Percentiles rank a stretch among this genome's conserved stretches.
These are phyloP conservation scores for Myiagra hebetior DNA, from an alignment of 2,113 vertebrate genomes.

Conservation along the genomic window DNA sequence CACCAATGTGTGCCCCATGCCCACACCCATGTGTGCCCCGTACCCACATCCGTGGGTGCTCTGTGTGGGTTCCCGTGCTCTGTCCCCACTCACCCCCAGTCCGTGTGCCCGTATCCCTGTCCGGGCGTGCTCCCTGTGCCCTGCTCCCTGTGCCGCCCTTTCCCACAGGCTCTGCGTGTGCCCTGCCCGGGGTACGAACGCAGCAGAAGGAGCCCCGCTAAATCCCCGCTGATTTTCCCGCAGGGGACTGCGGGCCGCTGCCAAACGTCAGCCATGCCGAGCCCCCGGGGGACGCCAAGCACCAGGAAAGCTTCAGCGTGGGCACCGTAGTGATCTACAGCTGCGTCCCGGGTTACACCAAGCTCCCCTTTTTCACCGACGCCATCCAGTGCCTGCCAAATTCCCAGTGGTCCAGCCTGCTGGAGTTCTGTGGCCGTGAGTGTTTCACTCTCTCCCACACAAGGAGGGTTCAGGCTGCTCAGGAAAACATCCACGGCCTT, in stretches of 20 bases:
- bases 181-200: fast-evolving
- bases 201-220: fast-evolving
- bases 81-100: too few relatives aligned
- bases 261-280: neutral
- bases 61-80: neutral
- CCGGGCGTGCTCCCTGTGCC: neutral
- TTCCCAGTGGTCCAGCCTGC: slow-evolving; percentile 32
- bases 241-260: slow-evolving; percentile 10
- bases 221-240: fast-evolving
- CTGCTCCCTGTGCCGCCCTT: neutral
- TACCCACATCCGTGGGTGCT: neutral
- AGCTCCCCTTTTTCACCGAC: neutral
- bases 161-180: neutral
- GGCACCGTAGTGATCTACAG: neutral
- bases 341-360: fast-evolving
- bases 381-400: neutral
- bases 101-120: too few relatives aligned
- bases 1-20: too few relatives aligned
- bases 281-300: fast-evolving
- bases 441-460: neutral
- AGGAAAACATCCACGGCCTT: fast-evolving
- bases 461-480: fast-evolving
- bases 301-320: neutral
- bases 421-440: neutral
- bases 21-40: neutral